Percentiles rank a stretch among this genome's conserved stretches.
Conservation (phyloP, 92 coral and sea anemone species). For the Blastomussa wellsi region DNA sequence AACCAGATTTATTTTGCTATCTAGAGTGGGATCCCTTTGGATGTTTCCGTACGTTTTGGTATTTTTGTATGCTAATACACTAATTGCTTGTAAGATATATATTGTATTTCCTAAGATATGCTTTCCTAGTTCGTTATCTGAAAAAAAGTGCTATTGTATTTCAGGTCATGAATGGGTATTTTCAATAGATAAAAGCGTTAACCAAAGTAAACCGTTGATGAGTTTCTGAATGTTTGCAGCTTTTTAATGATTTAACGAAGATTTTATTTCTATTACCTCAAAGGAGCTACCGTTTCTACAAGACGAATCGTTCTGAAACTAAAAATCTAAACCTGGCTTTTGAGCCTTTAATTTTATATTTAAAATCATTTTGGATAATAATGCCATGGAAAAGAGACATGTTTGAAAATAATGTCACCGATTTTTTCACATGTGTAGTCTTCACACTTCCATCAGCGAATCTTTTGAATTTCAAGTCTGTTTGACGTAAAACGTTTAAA, state of each 20-base stretch:
- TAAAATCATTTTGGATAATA: neutral
- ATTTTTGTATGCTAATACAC: neutral
- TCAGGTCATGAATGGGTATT: neutral
- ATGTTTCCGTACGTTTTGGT: neutral
- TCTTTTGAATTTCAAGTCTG: neutral
- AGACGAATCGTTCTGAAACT: neutral
- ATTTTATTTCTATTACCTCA: neutral
- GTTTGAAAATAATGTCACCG: neutral
- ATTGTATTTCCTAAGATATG: neutral
- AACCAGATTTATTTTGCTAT: too few relatives aligned
- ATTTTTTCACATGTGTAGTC: neutral
- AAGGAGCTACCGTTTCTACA: neutral
- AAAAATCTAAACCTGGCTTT: neutral
- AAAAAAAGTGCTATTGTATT: neutral
- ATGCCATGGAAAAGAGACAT: neutral
- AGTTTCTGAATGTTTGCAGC: neutral
- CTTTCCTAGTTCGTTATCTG: neutral
- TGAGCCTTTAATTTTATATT: neutral
- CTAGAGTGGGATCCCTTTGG: neutral
- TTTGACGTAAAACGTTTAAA: neutral
- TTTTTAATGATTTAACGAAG: neutral
- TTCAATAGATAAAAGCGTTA: neutral
- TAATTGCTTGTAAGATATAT: neutral
- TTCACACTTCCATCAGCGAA: neutral
- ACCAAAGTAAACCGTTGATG: neutral